These are phyloP conservation scores for Artibeus jamaicensis DNA, from an alignment of 2,797 vertebrate species.

Conservation along the genomic window DNA sequence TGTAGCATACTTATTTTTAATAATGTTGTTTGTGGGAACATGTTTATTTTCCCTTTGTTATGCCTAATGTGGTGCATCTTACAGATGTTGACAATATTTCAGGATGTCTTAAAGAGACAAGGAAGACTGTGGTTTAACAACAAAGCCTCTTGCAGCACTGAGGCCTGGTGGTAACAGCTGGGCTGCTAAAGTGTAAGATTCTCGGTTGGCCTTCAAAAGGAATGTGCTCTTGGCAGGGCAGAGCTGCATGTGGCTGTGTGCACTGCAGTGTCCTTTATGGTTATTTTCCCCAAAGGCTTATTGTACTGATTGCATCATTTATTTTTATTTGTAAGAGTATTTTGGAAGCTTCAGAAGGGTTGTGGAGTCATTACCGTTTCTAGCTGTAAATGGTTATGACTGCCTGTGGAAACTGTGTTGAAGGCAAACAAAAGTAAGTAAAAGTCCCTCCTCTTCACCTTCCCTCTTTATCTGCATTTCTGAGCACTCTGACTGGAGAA, in stretches of 20 bases:
- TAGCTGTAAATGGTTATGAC: constrained; percentile 50
- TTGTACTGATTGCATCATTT: constrained; percentile 56
- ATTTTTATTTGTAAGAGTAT: constrained; percentile 66
- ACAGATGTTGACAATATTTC: constrained; percentile 59
- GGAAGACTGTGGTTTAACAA: constrained; percentile 53
- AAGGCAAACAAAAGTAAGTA: constrained; percentile 52
- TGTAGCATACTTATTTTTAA: constrained; percentile 49
- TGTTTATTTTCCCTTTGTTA: constrained; percentile 49
- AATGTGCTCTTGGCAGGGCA: not conserved
- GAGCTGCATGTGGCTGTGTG: not conserved
- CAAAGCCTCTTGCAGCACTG: not conserved
- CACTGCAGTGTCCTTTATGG: constrained; percentile 1
- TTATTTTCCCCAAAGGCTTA: constrained; percentile 44
- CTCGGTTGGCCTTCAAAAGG: constrained; percentile 32
- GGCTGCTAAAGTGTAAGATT: constrained; percentile 10
- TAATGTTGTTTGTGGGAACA: not conserved
- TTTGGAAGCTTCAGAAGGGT: constrained; percentile 29
- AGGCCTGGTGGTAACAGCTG: not conserved
- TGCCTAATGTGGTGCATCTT: constrained; percentile 32
- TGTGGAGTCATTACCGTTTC: not conserved
- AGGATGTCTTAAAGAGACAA: constrained; percentile 50
- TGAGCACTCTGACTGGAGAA: not conserved
- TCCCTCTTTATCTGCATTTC: not conserved
- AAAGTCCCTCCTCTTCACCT: not conserved
- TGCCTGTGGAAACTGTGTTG: not conserved